Conservation (phyloP, 2,888 invertebrate genomes). For the Halictus quadricinctus region DNA sequence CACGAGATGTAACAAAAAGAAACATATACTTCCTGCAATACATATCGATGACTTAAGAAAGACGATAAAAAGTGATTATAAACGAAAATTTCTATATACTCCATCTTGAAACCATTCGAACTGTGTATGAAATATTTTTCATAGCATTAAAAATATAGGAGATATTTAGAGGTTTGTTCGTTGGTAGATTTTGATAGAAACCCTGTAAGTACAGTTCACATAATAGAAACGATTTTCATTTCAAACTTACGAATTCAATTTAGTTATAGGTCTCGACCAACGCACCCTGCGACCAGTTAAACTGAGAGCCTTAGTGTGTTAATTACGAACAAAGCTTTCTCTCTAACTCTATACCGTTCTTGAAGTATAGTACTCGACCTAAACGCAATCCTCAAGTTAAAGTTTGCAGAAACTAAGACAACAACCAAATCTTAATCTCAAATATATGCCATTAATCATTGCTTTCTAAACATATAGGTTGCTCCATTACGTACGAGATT, state of each 20-base stretch:
- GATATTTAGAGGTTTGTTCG: not conserved
- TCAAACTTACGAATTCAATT: not conserved
- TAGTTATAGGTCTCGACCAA: not conserved
- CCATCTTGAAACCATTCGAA: no score
- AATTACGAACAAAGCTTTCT: conserved; percentile 23
- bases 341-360: not conserved
- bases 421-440: not conserved
- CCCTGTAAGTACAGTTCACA: not conserved
- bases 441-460: conserved; percentile 18
- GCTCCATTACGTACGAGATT: not conserved
- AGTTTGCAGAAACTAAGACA: conserved; percentile 14
- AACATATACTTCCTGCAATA: no score
- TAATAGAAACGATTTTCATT: not conserved
- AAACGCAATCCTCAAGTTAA: conserved; percentile 27
- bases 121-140: not conserved
- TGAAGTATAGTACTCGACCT: conserved; percentile 16
- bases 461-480: not conserved
- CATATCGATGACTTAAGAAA: no score
- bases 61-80: no score
- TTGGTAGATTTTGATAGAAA: not conserved
- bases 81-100: no score
- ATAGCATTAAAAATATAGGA: no score
- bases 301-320: conserved; percentile 14
- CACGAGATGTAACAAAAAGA: no score
- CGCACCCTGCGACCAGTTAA: conserved; percentile 4